Evolutionary conservation across 2,797 vertebrate genomes (phyloP), one percentile per base, ranked within the genome.

Genomic region (Sternotherus odoratus): DNA sequence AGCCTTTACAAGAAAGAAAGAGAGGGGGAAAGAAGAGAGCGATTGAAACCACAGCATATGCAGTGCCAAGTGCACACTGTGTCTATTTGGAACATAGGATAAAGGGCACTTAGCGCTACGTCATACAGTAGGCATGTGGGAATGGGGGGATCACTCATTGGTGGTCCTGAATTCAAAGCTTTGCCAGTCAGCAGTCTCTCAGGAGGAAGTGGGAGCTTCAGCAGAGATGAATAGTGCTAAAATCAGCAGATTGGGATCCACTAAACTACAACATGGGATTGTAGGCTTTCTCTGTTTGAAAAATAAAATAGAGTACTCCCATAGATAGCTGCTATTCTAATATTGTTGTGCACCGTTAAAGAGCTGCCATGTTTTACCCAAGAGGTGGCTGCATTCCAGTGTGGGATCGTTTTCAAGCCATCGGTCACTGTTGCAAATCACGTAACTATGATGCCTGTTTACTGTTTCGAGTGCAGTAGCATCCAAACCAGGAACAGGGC

Each of bases 21-120:
- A 21, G 28, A 28, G 53, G 49, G 49, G 6, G n/a, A 39, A 39
- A 80, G 5, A 50, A 60, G n/a, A 6, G 66, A 86, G 91, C 77
- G 36, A 89, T 23, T 90, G 84, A 88, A 91, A 89, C 26, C 92
- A 66, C 60, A 77, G 87, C 48, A 19, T 79, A 39, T 66, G n/a
- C 26, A 63, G 81, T 87, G 88, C 75, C 56, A 39, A 82, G 91
- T 88, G 21, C 83, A 82, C 11, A 3, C 24, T 82, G 57, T 86
- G 87, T 60, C 74, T 43, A 13, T 63, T 79, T 88, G 77, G 75
- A 66, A 5, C 66, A 87, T 21, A 77, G 86, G 87, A 72, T 88
- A 75, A 77, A 94, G 92, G 79, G 50, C 57, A 16, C 10, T 77
- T n/a, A 81, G 82, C 83, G 60, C 43, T 1, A 4, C 54, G 13